A percentile compares a stretch with the other conserved stretches of the same genome.
These are phyloP conservation scores for Psittacula derbiana DNA, from an alignment of 2,797 vertebrate species.

Conservation along the genomic window DNA sequence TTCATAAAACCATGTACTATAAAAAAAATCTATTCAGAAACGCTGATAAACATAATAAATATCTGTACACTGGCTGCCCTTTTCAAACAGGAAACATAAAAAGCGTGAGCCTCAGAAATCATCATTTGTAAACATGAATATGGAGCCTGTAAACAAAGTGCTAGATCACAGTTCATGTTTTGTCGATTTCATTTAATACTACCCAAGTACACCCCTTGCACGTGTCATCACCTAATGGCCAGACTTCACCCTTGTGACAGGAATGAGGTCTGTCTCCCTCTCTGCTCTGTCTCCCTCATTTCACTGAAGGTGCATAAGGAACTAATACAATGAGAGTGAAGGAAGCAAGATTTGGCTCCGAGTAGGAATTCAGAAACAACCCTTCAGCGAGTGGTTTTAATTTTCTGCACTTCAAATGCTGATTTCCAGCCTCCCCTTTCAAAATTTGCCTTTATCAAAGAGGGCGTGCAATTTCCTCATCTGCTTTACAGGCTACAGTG, in stretches of 20 bases:
- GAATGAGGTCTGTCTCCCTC: neutral
- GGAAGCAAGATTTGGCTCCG: neutral
- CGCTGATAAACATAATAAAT: conserved; percentile 73
- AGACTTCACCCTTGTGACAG: neutral
- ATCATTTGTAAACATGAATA: conserved; percentile 43
- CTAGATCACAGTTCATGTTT: neutral
- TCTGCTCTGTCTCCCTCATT: neutral
- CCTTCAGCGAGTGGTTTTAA: neutral
- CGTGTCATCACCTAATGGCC: neutral
- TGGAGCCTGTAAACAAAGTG: conserved; percentile 54
- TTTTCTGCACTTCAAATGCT: neutral
- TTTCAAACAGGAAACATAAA: conserved; percentile 24
- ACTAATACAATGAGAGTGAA: neutral
- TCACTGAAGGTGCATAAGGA: neutral
- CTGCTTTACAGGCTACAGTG: neutral
- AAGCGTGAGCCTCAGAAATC: conserved; percentile 11
- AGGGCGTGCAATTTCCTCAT: neutral
- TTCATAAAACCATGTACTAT: conserved; percentile 77
- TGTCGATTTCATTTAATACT: neutral
- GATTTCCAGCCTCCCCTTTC: neutral
- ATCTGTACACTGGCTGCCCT: conserved; percentile 60
- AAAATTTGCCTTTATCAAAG: neutral
- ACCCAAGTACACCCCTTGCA: neutral
- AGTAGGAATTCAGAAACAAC: neutral
- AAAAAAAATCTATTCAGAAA: conserved; percentile 73